Conservation (phyloP, 2,113 vertebrate genomes). For the Rhabdomys dilectus region DNA sequence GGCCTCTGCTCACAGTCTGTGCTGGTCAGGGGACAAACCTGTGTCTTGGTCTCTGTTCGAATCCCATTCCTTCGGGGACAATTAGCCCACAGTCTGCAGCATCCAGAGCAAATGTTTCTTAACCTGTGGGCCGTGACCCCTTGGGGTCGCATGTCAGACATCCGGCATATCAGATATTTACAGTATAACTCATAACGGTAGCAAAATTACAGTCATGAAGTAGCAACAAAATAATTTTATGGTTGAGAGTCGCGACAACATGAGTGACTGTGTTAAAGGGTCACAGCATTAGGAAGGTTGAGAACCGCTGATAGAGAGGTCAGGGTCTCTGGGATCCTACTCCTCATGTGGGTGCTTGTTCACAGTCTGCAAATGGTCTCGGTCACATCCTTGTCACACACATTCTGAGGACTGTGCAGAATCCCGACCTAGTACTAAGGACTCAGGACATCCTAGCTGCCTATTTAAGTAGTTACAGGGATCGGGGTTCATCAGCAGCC, state of each 20-base stretch:
- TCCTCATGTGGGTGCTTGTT: fast-evolving
- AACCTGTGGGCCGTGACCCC: neutral
- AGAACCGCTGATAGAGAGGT: neutral
- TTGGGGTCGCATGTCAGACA: neutral
- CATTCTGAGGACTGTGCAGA: neutral
- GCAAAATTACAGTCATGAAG: neutral
- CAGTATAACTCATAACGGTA: neutral
- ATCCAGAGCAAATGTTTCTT: neutral
- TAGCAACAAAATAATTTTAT: neutral
- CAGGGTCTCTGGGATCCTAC: neutral
- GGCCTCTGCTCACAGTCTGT: neutral
- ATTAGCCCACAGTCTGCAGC: too few relatives aligned
- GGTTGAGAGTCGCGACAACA: neutral
- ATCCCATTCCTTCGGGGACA: neutral
- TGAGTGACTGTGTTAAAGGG: neutral
- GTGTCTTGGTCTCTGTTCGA: too few relatives aligned
- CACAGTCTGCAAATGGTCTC: neutral
- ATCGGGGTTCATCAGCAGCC: neutral
- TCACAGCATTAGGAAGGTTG: neutral
- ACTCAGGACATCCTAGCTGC: neutral
- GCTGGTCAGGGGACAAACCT: neutral
- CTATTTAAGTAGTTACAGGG: neutral
- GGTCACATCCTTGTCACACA: too few relatives aligned
- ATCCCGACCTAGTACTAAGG: neutral
- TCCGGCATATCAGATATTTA: neutral